A percentile compares a stretch with the other conserved stretches of the same genome.
Evolutionary conservation across 2,113 vertebrate genomes (phyloP).

Genomic region (Carassius auratus): DNA sequence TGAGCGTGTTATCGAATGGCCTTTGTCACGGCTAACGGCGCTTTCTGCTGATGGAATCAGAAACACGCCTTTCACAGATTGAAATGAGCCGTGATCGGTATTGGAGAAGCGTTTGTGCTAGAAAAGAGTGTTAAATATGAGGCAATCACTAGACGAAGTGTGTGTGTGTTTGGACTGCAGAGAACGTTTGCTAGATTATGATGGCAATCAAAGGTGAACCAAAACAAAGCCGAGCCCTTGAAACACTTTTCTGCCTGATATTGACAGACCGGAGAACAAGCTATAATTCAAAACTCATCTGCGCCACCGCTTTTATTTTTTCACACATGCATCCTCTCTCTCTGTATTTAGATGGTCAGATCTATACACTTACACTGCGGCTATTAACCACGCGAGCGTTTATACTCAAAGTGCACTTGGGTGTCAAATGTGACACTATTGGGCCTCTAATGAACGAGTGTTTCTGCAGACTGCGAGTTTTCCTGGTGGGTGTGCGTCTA

Average conservation of each 20-base stretch:
- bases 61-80: conserved; percentile 77
- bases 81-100: conserved; percentile 82
- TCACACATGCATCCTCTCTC: too few relatives aligned
- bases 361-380: neutral
- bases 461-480: conserved; percentile 12
- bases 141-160: conserved; percentile 74
- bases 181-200: conserved; percentile 77
- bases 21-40: conserved; percentile 69
- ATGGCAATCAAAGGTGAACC: conserved; percentile 80
- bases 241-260: conserved; percentile 58
- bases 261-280: conserved; percentile 73
- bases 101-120: conserved; percentile 81
- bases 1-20: conserved; percentile 72
- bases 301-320: conserved; percentile 76
- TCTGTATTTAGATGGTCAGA: neutral
- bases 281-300: conserved; percentile 80
- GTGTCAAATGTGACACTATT: neutral
- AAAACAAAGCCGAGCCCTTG: conserved; percentile 78
- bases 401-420: neutral
- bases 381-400: neutral
- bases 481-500: conserved; percentile 60
- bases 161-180: conserved; percentile 74
- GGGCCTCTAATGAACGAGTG: neutral
- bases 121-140: conserved; percentile 79
- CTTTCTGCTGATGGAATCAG: conserved; percentile 81